A percentile compares a stretch with the other conserved stretches of the same genome.
Conservation (phyloP, 2,888 invertebrate species). For the Nyleta sp. region DNA sequence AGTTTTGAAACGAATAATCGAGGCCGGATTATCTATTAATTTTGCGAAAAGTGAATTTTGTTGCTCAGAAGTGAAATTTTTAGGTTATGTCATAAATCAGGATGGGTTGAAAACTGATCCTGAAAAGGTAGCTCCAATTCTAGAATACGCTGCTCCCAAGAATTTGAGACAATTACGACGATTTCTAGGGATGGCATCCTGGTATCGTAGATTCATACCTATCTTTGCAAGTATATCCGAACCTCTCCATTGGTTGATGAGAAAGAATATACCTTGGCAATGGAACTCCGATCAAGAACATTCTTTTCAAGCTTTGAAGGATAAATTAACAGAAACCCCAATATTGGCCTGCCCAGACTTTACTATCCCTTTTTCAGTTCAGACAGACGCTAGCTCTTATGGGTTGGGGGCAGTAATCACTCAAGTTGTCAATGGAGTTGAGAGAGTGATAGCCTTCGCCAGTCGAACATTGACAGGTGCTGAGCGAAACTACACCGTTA, state of each 20-base stretch:
- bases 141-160: slow-evolving; percentile 30
- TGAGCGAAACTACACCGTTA: slow-evolving; percentile 65
- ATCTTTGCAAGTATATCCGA: background rate
- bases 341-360: background rate
- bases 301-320: background rate
- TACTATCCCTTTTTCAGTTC: background rate
- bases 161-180: slow-evolving; percentile 57
- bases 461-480: slow-evolving; percentile 55
- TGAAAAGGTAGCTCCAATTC: slow-evolving; percentile 28
- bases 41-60: slow-evolving; percentile 52
- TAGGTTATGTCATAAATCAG: slow-evolving; percentile 45
- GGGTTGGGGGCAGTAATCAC: slow-evolving; percentile 65
- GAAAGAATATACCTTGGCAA: background rate
- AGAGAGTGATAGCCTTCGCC: slow-evolving; percentile 67
- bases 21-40: background rate
- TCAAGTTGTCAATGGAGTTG: slow-evolving; percentile 54
- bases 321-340: background rate
- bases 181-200: slow-evolving; percentile 68
- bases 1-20: slow-evolving; percentile 22
- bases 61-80: slow-evolving; percentile 15
- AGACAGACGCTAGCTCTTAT: background rate
- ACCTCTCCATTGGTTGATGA: background rate
- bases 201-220: slow-evolving; percentile 8
- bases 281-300: background rate
- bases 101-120: slow-evolving; percentile 41